These are phyloP conservation scores for Pollimyrus isidori DNA, from an alignment of 2,113 vertebrate species.

Conservation along the genomic window DNA sequence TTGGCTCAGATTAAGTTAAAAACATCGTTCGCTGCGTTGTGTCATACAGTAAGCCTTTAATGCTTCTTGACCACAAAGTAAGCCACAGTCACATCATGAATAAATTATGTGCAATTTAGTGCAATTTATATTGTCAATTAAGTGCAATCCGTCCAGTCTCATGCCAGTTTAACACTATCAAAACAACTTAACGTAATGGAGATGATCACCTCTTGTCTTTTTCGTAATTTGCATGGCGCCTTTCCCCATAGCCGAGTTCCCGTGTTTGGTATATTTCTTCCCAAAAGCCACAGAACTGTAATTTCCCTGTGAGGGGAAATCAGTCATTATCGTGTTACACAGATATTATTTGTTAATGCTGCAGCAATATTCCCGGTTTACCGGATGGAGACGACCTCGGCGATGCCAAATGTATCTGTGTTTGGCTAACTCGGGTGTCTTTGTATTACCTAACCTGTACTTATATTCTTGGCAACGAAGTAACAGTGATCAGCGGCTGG, in stretches of 20 bases:
- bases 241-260: not conserved
- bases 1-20: not conserved
- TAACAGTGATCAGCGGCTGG: not conserved
- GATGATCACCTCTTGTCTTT: not conserved
- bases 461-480: not conserved
- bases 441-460: not conserved
- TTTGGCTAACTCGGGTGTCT: not conserved
- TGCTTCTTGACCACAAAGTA: conserved; percentile 7
- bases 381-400: not conserved
- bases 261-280: not conserved
- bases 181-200: conserved; percentile 14
- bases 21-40: not conserved
- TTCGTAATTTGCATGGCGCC: not conserved
- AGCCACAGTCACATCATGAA: conserved; percentile 10
- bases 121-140: conserved; percentile 18
- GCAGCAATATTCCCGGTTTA: not conserved
- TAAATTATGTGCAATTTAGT: conserved; percentile 17
- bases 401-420: not conserved
- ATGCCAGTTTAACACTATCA: conserved; percentile 16
- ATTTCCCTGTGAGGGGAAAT: not conserved
- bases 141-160: not conserved
- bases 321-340: not conserved
- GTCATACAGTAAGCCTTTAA: not conserved
- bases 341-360: not conserved
- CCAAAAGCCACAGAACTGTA: not conserved